Base-by-base conservation (phyloP, 2,888 invertebrate genomes). In the Taenaris catops region DNA sequence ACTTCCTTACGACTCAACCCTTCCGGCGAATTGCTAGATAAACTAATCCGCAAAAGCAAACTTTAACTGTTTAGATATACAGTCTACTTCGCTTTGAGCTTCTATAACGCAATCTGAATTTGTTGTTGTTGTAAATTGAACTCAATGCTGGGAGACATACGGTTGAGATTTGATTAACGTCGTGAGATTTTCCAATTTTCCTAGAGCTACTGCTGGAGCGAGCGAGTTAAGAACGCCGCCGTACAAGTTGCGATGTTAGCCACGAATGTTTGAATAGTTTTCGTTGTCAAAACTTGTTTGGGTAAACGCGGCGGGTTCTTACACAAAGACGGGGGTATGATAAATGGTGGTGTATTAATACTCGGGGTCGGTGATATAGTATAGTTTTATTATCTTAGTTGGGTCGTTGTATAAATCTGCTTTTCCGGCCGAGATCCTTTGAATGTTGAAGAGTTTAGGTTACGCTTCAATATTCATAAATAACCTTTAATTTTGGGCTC, bases 311-410 rank as follows among this genome's bases (percentile, higher is more conserved):
- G 55, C 67, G 70, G 70, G 75, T 84, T 84, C 84, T 84, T 84
- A 83, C 67, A 84, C 79, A 83, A 83, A 80, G 80, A 78, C 59
- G 76, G 61, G 69, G 74, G 71, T 64, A 70, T 83, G 84, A 84
- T 84, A 83, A 81, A 86, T 83, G 76, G 71, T 63, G 63, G 69
- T 71, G 70, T 81, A 80, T 83, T 80, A 80, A 83, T 83, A 76
- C 74, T 55, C 63, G 72, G n/a, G 75, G 68, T 62, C 61, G 65
- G 63, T 64, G 63, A 67, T 68, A 67, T 65, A 71, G 69, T 81
- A 80, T 74, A 81, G 81, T 84, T 84, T 86, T 84, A 86, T 83
- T 81, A 83, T 86, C 86, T 84, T 81, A 84, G 83, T 84, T 81
- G 71, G 78, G 76, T 66, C 72, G 72, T 73, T 72, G 72, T 80